phyloP scores from a whole-genome alignment of 2,113 vertebrate genomes.

The Piprites chloris region DNA sequence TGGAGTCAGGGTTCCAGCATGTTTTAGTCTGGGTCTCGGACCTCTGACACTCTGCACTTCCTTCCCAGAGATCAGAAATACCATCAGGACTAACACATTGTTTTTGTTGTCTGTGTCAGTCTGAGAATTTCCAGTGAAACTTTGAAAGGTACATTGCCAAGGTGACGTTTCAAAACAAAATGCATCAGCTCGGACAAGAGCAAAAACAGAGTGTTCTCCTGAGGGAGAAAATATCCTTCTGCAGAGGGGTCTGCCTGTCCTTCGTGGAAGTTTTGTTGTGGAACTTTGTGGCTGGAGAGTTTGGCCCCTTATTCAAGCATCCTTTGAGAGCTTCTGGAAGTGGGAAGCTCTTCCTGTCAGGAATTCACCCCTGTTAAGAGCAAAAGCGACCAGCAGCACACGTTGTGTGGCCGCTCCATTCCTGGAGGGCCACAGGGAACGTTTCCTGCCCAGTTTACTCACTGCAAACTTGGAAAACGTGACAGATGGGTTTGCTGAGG shows the following conservation, averaged over 20 bases:
- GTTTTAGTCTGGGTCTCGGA: not conserved
- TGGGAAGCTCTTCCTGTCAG: not conserved
- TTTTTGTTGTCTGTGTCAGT: not conserved
- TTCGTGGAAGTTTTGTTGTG: not conserved
- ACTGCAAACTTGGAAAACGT: not conserved
- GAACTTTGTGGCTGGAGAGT: not conserved
- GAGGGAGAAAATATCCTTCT: not conserved
- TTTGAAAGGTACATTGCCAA: not conserved
- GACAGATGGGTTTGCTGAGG: not conserved
- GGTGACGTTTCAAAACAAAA: not conserved
- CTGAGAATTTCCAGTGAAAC: slow-evolving; percentile 15
- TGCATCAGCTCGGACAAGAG: not conserved
- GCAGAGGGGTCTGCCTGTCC: not conserved
- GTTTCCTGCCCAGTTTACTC: not conserved
- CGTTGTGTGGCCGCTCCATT: not conserved
- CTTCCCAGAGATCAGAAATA: slow-evolving; percentile 2
- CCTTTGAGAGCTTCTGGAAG: not conserved
- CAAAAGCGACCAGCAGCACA: not conserved
- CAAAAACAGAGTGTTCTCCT: not conserved
- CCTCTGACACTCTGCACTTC: slow-evolving; percentile 37
- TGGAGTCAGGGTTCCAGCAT: not conserved
- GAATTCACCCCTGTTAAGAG: not conserved
- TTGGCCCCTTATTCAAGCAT: not conserved
- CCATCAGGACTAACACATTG: not conserved
- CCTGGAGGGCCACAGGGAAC: not conserved